phyloP scores from a whole-genome alignment of 2,888 invertebrate genomes.

The Deroplatys truncata region DNA sequence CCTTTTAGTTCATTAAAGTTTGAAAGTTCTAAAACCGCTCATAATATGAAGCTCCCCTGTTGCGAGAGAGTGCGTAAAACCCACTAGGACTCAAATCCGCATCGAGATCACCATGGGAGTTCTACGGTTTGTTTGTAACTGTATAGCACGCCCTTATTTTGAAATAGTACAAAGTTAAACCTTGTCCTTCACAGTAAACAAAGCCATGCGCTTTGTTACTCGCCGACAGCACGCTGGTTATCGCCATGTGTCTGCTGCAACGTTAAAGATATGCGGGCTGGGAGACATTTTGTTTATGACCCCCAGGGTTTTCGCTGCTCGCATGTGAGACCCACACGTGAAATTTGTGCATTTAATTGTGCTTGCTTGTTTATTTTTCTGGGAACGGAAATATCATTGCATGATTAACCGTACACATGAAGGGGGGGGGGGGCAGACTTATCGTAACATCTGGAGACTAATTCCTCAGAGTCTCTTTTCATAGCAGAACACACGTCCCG shows the following conservation, averaged over 20 bases:
- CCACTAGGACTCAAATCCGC: no score
- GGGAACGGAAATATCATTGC: not conserved
- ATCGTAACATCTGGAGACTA: no score
- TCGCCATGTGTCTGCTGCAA: not conserved
- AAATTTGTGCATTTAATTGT: not conserved
- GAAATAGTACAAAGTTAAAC: not conserved
- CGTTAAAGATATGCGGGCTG: not conserved
- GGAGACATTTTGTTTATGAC: not conserved
- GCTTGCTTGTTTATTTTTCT: not conserved
- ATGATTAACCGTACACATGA: not conserved
- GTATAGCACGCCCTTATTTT: not conserved
- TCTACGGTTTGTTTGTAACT: no score
- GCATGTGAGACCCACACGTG: not conserved
- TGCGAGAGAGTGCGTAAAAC: no score
- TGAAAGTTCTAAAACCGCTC: no score
- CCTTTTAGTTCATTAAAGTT: no score
- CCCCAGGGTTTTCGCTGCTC: not conserved
- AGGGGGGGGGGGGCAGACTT: no score
- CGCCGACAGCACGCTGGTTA: not conserved
- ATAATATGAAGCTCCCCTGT: no score
- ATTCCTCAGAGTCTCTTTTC: no score
- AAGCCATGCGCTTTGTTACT: not conserved
- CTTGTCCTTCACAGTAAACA: not conserved
- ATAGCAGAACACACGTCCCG: no score
- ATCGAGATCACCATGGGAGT: no score